Percentiles rank a stretch among this genome's conserved stretches.
These are phyloP conservation scores for Carassius gibelio DNA, from an alignment of 2,113 vertebrate species.

Conservation along the genomic window DNA sequence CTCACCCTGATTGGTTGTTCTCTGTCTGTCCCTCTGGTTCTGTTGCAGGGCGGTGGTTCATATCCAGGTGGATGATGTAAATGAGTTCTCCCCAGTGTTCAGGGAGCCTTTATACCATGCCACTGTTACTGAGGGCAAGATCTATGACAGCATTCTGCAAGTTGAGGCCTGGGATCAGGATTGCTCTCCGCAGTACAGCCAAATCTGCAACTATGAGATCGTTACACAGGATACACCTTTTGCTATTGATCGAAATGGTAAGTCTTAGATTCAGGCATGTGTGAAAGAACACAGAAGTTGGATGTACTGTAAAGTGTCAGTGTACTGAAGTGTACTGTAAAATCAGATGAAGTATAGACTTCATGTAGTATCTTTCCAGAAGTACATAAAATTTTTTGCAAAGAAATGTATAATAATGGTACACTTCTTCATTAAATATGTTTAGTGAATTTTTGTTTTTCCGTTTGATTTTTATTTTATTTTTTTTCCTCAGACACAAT, in stretches of 20 bases:
- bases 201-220: constrained; percentile 98
- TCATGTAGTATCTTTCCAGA: too few relatives aligned
- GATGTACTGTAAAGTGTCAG: neutral
- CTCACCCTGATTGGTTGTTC: neutral
- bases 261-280: constrained; percentile 56
- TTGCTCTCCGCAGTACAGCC: constrained; percentile 95
- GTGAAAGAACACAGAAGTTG: neutral
- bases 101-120: constrained; percentile 86
- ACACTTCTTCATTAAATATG: neutral
- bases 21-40: neutral
- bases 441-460: too few relatives aligned
- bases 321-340: too few relatives aligned
- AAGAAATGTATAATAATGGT: neutral
- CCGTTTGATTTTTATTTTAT: too few relatives aligned
- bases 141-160: constrained; percentile 95
- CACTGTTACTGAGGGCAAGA: constrained; percentile 89
- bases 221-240: constrained; percentile 90
- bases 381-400: too few relatives aligned
- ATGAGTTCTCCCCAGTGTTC: constrained; percentile 92
- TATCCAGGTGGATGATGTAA: constrained; percentile 95
- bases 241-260: constrained; percentile 95
- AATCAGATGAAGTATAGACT: too few relatives aligned
- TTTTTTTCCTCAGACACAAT: too few relatives aligned
- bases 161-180: constrained; percentile 95
- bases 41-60: constrained; percentile 90